Percentiles rank a stretch among this genome's conserved stretches.
Evolutionary conservation across 37 sponge, comb jelly and placozoan species (phyloP).

Genomic region (Haliclona indistincta): DNA sequence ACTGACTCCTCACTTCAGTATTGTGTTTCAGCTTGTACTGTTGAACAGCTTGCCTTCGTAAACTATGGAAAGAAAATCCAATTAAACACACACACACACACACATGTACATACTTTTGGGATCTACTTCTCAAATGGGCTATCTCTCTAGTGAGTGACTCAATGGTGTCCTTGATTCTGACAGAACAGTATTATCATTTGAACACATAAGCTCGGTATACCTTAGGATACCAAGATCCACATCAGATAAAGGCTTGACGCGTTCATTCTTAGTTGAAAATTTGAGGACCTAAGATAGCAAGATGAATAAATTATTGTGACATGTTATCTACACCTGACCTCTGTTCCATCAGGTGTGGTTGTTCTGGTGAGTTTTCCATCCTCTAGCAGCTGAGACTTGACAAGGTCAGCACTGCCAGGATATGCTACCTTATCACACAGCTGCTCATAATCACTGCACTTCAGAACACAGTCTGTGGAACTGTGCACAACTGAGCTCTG

Average conservation of each 20-base stretch:
- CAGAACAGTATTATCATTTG: neutral
- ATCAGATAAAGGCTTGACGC: constrained; percentile 14
- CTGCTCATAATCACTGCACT: neutral
- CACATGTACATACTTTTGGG: neutral
- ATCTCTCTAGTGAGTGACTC: neutral
- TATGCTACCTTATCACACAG: constrained; percentile 11
- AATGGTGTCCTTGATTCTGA: neutral
- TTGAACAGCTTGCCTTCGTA: no score
- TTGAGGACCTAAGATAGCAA: constrained; percentile 24
- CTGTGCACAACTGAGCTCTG: constrained; percentile 28
- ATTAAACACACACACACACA: neutral
- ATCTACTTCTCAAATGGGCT: neutral
- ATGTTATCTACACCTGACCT: constrained; percentile 2
- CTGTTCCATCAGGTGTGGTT: neutral
- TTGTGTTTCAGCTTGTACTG: constrained; percentile 5
- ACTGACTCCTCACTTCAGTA: neutral
- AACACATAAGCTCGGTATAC: neutral
- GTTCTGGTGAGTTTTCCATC: constrained; percentile 11
- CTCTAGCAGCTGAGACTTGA: constrained; percentile 13
- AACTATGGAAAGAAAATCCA: neutral
- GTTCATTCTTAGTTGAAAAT: neutral
- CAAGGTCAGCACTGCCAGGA: neutral
- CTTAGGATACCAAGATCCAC: constrained; percentile 45
- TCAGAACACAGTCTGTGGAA: constrained; percentile 51
- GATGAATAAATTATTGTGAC: neutral